Percentiles rank a stretch among this genome's conserved stretches.
phyloP scores from a whole-genome alignment of 2,888 invertebrate species.

The Ophioninae sp. region DNA sequence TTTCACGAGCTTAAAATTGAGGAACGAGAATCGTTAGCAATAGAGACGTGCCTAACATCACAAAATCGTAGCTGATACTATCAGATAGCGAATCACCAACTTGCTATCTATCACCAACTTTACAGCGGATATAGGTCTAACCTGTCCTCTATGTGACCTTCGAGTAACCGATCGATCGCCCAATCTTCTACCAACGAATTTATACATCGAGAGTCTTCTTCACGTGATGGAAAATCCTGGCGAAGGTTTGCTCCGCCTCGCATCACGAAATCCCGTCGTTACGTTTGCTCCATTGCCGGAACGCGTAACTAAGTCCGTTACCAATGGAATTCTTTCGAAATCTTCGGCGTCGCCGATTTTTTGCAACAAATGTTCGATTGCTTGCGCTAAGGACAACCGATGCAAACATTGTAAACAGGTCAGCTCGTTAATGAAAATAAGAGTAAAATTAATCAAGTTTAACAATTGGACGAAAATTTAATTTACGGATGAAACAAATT shows the following conservation, averaged over 20 bases:
- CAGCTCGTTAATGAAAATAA: slow-evolving; percentile 60
- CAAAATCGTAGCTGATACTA: background rate
- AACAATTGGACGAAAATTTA: background rate
- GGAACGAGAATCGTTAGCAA: background rate
- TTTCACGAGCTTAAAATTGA: background rate
- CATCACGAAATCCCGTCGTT: slow-evolving; percentile 60
- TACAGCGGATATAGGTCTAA: slow-evolving; percentile 64
- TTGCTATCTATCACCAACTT: slow-evolving; percentile 13
- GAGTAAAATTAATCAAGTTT: background rate
- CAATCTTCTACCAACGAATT: slow-evolving; percentile 85
- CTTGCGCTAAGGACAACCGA: slow-evolving; percentile 73
- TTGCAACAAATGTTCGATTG: slow-evolving; percentile 79
- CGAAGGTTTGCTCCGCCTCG: slow-evolving; percentile 59
- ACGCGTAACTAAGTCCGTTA: slow-evolving; percentile 70
- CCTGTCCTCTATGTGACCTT: slow-evolving; percentile 85
- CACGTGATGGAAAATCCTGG: slow-evolving; percentile 80
- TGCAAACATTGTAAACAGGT: slow-evolving; percentile 86
- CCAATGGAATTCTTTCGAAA: slow-evolving; percentile 50
- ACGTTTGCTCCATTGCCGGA: slow-evolving; percentile 65
- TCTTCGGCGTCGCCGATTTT: slow-evolving; percentile 50
- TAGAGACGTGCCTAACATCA: background rate
- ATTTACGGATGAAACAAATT: background rate
- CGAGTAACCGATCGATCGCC: slow-evolving; percentile 82
- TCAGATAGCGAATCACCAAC: background rate
- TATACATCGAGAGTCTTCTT: slow-evolving; percentile 86